Base-by-base conservation (phyloP, 2,113 vertebrate species). In the Sterrhoptilus dennistouni region DNA sequence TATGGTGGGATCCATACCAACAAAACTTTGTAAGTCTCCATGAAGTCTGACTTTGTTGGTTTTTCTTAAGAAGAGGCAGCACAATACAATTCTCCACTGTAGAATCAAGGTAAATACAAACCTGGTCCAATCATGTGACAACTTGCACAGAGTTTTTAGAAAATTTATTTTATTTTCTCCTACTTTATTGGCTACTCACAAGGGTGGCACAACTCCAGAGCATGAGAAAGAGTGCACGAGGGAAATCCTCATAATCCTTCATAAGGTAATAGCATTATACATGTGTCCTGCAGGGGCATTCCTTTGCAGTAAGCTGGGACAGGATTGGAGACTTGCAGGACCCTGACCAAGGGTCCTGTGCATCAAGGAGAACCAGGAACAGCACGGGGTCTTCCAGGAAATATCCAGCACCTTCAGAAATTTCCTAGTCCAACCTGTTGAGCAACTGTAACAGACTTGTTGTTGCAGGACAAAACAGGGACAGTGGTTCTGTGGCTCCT, bases 381-480 rank as follows among this genome's bases (percentile, higher is more conserved):
- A 90, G 28, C 5, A 4, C 6, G 40, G 42, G 7, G 4, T 81
- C 22, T 85, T 38, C 44, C 36, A 68, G 36, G 36, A 91, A 57
- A 14, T 61, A 44, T 17, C 25, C 22, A 65, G 12, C 16, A 70
- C 14, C 36, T 83, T 83, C 50, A 60, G 29, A 24, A 22, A 36
- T 74, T 36, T 54, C n/a, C n/a, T 44, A n/a, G 59, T 80, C 36
- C 17, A 9, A 75, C 33, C 59, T 35, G 11, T 0, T 45, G 20
- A 78, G 27, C 0, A 1, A 7, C 12, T 7, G 0, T 22, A 21
- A 33, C 14, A 42, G 66, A 10, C 15, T 17, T 57, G 29, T 2
- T 2, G 11, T 4, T 70, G 28, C 52, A 66, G 35, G 56, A 11
- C 15, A 16, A 57, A 87, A 53, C 3, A 16, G 60, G 21, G 20